Evolutionary conservation across 2,113 vertebrate species (phyloP).

Genomic region (Pionites leucogaster): DNA sequence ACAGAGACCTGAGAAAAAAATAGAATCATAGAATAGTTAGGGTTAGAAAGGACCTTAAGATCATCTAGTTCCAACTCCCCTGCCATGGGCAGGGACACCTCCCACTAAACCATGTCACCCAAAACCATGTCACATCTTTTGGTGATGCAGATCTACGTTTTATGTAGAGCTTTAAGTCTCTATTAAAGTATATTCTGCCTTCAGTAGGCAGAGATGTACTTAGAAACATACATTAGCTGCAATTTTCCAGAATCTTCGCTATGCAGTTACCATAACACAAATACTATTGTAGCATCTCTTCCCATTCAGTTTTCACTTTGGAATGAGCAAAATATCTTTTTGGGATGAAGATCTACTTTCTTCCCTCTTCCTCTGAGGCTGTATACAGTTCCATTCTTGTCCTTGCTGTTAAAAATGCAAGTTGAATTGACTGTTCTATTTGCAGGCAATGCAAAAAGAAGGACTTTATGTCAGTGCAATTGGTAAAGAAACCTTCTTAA

Average conservation of each 20-base stretch:
- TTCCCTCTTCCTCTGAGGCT: neutral
- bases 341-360: neutral
- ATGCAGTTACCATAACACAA: neutral
- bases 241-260: neutral
- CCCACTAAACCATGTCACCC: no score
- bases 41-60: no score
- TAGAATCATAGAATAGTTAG: no score
- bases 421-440: neutral
- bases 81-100: no score
- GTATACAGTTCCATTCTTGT: neutral
- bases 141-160: neutral
- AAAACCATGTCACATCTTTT: neutral
- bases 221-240: neutral
- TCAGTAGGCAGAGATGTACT: neutral
- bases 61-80: no score
- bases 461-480: neutral
- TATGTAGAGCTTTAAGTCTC: neutral
- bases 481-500: neutral
- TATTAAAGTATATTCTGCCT: neutral
- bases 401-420: neutral
- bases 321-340: neutral
- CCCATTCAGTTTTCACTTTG: neutral
- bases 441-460: neutral
- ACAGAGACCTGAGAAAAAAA: neutral
- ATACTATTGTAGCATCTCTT: neutral